Conservation (phyloP, 64 coral and sea anemone species). For the Pocillopora damicornis region DNA sequence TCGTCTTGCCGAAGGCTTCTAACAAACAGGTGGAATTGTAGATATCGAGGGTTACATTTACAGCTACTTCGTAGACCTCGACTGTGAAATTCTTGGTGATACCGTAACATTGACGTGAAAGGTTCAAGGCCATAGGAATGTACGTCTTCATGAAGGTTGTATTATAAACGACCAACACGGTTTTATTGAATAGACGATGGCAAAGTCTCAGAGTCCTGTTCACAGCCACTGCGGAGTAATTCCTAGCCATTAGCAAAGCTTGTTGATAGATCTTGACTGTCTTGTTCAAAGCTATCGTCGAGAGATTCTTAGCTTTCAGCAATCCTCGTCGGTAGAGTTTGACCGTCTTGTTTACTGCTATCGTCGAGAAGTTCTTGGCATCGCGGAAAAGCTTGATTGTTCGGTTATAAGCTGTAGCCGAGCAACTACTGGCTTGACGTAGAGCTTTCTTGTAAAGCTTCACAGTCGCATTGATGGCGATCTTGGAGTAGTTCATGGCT, state of each 20-base stretch:
- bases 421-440: conserved; percentile 12
- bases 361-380: conserved; percentile 1
- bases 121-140: conserved; percentile 40
- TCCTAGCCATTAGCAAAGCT: conserved; percentile 31
- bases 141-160: conserved; percentile 42
- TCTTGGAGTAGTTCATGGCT: conserved; percentile 24
- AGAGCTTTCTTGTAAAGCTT: conserved; percentile 28
- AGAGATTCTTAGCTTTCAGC: conserved; percentile 28
- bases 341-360: conserved; percentile 33
- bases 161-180: conserved; percentile 43
- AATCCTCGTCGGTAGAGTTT: conserved; percentile 45
- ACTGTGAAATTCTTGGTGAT: conserved; percentile 52
- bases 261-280: conserved; percentile 18
- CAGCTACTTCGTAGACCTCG: conserved; percentile 10
- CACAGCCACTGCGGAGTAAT: conserved; percentile 7
- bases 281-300: conserved; percentile 44
- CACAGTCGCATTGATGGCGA: conserved; percentile 49
- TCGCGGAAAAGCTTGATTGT: conserved; percentile 36
- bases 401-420: conserved; percentile 32
- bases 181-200: conserved; percentile 39
- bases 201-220: conserved; percentile 38
- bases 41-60: conserved; percentile 65
- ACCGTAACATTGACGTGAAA: conserved; percentile 27
- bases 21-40: conserved; percentile 55
- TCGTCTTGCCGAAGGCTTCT: conserved; percentile 46